These are phyloP conservation scores for Condylura cristata DNA, from an alignment of 2,113 vertebrate species.

Conservation along the genomic window DNA sequence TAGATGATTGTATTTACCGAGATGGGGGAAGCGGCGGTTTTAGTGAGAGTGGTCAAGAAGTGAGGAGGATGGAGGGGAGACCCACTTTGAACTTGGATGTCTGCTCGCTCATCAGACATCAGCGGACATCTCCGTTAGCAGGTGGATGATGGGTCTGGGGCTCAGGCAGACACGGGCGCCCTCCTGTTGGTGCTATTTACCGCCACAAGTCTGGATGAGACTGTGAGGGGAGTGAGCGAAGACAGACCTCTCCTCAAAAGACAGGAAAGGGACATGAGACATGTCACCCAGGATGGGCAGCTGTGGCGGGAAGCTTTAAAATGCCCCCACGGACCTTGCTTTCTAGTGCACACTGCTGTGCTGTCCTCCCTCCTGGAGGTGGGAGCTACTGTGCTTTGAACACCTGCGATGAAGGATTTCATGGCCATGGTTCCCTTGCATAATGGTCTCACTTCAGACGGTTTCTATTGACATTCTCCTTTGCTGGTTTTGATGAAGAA, in stretches of 20 bases:
- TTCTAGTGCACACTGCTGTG: background rate
- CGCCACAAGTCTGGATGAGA: background rate
- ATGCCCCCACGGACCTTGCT: background rate
- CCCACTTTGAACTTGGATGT: background rate
- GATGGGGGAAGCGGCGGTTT: background rate
- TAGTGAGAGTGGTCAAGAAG: background rate
- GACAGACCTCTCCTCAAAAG: background rate
- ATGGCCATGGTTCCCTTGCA: background rate
- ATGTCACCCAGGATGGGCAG: background rate
- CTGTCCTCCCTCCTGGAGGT: background rate
- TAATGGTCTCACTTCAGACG: background rate
- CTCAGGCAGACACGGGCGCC: background rate
- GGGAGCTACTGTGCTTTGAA: background rate
- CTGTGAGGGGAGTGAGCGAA: background rate
- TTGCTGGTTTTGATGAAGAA: background rate
- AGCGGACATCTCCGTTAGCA: background rate
- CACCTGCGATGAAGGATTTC: background rate
- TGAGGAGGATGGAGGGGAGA: background rate
- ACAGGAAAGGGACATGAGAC: background rate
- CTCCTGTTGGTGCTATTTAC: background rate
- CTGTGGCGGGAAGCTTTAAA: background rate
- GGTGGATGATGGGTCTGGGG: background rate
- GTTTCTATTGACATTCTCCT: background rate
- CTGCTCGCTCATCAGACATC: background rate
- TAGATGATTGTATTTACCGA: background rate